phyloP scores from a whole-genome alignment of 2,113 vertebrate species.

The Rhinoptilus africanus region DNA sequence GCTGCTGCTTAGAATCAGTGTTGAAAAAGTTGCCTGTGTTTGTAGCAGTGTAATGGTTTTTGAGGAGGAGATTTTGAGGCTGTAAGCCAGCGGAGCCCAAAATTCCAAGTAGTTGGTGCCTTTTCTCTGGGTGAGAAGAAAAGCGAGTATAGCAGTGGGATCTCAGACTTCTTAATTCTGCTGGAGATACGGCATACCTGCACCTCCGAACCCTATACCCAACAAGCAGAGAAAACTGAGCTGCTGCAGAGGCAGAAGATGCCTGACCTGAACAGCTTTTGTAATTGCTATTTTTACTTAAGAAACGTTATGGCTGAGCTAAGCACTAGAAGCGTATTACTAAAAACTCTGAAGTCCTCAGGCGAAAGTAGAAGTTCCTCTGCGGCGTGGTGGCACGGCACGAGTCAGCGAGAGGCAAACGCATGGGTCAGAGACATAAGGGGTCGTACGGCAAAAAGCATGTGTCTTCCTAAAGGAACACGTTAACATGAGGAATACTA shows the following conservation, averaged over 20 bases:
- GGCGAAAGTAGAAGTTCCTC: not conserved
- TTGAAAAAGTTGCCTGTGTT: not conserved
- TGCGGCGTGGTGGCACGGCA: not conserved
- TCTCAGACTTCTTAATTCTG: not conserved
- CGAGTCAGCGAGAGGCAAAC: not conserved
- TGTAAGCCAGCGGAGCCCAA: not conserved
- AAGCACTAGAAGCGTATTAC: not conserved
- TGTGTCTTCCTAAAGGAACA: not conserved
- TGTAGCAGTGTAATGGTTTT: not conserved
- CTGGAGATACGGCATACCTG: not conserved
- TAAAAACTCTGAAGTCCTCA: not conserved
- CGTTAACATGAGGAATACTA: not conserved
- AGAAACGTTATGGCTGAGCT: not conserved
- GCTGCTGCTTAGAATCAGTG: not conserved
- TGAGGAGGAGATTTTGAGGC: not conserved
- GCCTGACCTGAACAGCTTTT: not conserved
- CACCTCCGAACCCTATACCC: not conserved
- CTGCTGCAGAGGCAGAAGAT: not conserved
- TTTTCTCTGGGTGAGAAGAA: not conserved
- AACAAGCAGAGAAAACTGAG: not conserved
- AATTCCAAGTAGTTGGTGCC: not conserved
- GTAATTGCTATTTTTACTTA: not conserved
- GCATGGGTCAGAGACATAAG: not conserved
- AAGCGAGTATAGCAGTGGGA: not conserved
- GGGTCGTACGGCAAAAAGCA: not conserved